Percentiles rank a stretch among this genome's conserved stretches.
These are phyloP conservation scores for Phrynosoma platyrhinos DNA, from an alignment of 2,113 vertebrate species.

Conservation along the genomic window DNA sequence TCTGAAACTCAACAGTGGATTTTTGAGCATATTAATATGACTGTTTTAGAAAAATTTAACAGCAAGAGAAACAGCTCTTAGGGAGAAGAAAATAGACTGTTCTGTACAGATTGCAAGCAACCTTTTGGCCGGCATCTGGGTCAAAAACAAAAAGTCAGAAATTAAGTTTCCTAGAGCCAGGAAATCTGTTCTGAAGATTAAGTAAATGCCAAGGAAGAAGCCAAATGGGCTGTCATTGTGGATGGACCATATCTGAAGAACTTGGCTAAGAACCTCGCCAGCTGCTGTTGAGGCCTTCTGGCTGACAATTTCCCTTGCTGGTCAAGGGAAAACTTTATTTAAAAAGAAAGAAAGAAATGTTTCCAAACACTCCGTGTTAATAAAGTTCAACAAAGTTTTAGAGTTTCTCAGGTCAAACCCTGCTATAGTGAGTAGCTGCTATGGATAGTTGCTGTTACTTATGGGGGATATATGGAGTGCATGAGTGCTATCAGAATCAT, in stretches of 20 bases:
- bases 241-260: constrained; percentile 76
- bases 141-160: constrained; percentile 77
- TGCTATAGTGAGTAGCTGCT: constrained; percentile 84
- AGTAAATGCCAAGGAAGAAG: constrained; percentile 70
- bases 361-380: constrained; percentile 77
- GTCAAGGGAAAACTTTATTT: constrained; percentile 80
- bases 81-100: constrained; percentile 50
- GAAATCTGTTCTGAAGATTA: constrained; percentile 77
- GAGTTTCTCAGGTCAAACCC: constrained; percentile 87
- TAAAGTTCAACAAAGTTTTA: constrained; percentile 78
- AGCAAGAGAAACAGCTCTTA: constrained; percentile 75
- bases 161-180: constrained; percentile 80
- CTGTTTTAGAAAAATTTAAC: constrained; percentile 89
- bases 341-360: constrained; percentile 67
- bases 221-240: constrained; percentile 70
- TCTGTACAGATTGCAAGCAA: constrained; percentile 65
- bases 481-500: constrained; percentile 65
- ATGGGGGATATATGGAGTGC: constrained; percentile 66
- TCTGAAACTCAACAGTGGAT: constrained; percentile 92
- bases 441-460: constrained; percentile 74
- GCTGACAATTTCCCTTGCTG: constrained; percentile 84
- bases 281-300: constrained; percentile 79
- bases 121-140: constrained; percentile 72
- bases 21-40: constrained; percentile 89
- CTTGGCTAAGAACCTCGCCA: constrained; percentile 77